Evolutionary conservation across 2,888 invertebrate genomes (phyloP), one percentile per base, ranked within the genome.

Genomic region (Euzophera pinguis): DNA sequence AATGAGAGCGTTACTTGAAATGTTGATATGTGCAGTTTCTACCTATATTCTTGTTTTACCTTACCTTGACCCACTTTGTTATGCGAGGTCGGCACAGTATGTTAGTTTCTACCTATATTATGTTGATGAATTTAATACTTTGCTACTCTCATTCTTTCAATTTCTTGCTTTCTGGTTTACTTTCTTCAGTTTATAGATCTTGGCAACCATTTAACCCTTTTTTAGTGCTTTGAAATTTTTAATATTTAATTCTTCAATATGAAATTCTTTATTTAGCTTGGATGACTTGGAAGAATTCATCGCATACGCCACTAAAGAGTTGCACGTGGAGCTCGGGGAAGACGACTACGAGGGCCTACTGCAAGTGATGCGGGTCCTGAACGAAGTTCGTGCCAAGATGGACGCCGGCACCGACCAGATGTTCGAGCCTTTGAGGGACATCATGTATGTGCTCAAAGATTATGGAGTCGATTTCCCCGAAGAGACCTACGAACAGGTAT

Each of bases 401-500:
- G 90, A 89, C 52, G 78, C 81, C 1, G 84, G 81, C 39, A 97
- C 97, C 0, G 97, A 98, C 64, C 92, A 91, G 38, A 97, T 98
- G 96, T 98, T 98, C 75, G 96, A 96, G 29, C 97, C 98, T 0
- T 84, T 98, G 0, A 93, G 95, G 57, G 95, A 96, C 64, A 96
- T 96, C 41, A 96, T 98, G 47, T 95, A 97, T 56, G 90, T 98
- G 8, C 91, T 98, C 8, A 94, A 94, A 69, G 92, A 93, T 0
- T 98, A 98, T 68, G 94, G 95, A n/a, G 96, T 97, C 14, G 96
- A 97, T 64, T 95, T 98, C 79, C 92, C 94, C 0, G 96, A 97
- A 62, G 94, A 95, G 61, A 91, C 93, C 0, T 92, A 94, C 62
- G 92, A 95, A 39, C 94, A 95, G 90, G 95, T 94, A 66, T 9